Conservation (phyloP, 2,113 vertebrate species). For the Neomonachus schauinslandi region DNA sequence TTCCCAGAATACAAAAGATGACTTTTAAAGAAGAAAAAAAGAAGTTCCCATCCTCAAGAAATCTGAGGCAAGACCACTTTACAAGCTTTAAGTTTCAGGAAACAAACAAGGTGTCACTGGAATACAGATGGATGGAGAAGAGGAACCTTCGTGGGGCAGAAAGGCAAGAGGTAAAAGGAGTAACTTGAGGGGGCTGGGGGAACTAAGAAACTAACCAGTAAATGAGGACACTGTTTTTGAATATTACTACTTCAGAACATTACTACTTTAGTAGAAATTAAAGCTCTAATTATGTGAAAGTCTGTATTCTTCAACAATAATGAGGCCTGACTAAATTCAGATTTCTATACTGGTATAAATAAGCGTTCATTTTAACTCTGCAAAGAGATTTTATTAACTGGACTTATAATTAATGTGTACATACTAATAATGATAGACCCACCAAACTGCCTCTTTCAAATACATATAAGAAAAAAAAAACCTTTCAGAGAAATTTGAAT, state of each 20-base stretch:
- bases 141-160: background rate
- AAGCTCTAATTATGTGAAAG: background rate
- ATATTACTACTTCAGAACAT: background rate
- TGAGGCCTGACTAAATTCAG: background rate
- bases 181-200: background rate
- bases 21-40: conserved; percentile 12
- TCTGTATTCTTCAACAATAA: background rate
- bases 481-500: background rate
- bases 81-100: background rate
- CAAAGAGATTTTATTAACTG: background rate
- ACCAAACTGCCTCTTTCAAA: conserved; percentile 1
- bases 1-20: background rate
- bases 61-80: background rate
- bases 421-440: background rate
- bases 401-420: background rate
- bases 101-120: background rate
- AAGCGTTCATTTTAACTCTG: background rate
- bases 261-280: background rate
- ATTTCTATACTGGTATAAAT: background rate
- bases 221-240: background rate
- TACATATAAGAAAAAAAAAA: background rate
- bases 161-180: background rate
- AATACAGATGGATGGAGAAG: background rate
- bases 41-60: background rate
- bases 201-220: background rate